A percentile compares a stretch with the other conserved stretches of the same genome.
phyloP scores from a whole-genome alignment of 2,797 vertebrate genomes.

The Enteromius fasciolatus region DNA sequence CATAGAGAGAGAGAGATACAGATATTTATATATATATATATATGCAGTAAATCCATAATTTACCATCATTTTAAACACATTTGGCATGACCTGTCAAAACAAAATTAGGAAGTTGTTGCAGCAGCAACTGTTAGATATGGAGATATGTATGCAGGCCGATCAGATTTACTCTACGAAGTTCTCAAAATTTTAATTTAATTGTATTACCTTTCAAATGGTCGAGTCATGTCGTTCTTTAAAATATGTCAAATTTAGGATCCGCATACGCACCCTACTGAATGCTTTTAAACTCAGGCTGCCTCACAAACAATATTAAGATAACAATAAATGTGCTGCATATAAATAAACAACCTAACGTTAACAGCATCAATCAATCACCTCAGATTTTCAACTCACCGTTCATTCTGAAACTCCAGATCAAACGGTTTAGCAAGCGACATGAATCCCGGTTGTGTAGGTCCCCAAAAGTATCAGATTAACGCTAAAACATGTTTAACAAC shows the following conservation, averaged over 20 bases:
- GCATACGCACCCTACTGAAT: background rate
- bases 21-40: background rate
- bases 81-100: background rate
- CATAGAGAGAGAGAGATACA: background rate
- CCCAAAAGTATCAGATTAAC: background rate
- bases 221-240: background rate
- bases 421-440: conserved; percentile 57
- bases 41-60: background rate
- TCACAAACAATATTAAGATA: background rate
- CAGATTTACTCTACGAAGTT: background rate
- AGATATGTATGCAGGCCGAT: background rate
- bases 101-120: background rate
- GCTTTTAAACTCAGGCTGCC: background rate
- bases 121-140: background rate
- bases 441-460: conserved; percentile 36
- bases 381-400: conserved; percentile 75
- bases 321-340: background rate
- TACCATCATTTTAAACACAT: background rate
- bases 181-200: background rate
- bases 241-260: background rate
- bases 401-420: conserved; percentile 72
- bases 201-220: background rate
- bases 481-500: background rate
- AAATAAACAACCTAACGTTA: background rate
- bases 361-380: background rate